These are phyloP conservation scores for Orthonychiurus folsomi DNA, from an alignment of 2,888 invertebrate species.

Conservation along the genomic window DNA sequence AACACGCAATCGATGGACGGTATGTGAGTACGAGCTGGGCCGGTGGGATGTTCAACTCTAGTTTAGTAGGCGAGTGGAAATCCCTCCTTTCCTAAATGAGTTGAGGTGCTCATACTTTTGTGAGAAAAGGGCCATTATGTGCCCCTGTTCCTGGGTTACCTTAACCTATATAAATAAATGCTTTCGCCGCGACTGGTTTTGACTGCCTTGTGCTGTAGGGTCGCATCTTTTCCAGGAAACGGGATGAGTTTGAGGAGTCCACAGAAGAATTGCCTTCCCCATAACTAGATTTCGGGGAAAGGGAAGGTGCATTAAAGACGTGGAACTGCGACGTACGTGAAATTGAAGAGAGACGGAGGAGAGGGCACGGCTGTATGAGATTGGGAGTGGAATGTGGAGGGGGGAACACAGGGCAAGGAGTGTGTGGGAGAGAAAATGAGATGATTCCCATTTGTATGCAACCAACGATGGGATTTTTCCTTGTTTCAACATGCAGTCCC, in stretches of 20 bases:
- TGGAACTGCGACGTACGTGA: too few relatives aligned
- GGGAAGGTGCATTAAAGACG: not conserved
- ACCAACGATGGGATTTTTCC: slow-evolving; percentile 32
- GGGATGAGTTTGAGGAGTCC: not conserved
- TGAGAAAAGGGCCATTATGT: not conserved
- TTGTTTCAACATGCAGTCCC: not conserved
- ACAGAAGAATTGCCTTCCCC: not conserved
- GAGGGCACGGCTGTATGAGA: too few relatives aligned
- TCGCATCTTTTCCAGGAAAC: too few relatives aligned
- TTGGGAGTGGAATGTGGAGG: slow-evolving; percentile 15
- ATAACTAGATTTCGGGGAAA: not conserved
- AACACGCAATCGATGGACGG: not conserved
- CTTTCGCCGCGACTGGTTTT: not conserved
- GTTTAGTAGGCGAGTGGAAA: too few relatives aligned
- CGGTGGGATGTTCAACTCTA: too few relatives aligned
- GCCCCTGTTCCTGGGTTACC: not conserved
- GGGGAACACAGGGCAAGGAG: too few relatives aligned
- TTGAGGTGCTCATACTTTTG: not conserved
- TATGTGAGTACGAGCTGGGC: too few relatives aligned
- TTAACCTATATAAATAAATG: not conserved
- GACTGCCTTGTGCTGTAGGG: not conserved
- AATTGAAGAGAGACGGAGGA: slow-evolving; percentile 1
- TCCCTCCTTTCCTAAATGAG: too few relatives aligned
- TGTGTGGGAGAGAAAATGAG: slow-evolving; percentile 28
- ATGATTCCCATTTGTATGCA: slow-evolving; percentile 39